Evolutionary conservation across 2,113 vertebrate species (phyloP), one percentile per base, ranked within the genome.

Genomic region (Pedetes capensis): DNA sequence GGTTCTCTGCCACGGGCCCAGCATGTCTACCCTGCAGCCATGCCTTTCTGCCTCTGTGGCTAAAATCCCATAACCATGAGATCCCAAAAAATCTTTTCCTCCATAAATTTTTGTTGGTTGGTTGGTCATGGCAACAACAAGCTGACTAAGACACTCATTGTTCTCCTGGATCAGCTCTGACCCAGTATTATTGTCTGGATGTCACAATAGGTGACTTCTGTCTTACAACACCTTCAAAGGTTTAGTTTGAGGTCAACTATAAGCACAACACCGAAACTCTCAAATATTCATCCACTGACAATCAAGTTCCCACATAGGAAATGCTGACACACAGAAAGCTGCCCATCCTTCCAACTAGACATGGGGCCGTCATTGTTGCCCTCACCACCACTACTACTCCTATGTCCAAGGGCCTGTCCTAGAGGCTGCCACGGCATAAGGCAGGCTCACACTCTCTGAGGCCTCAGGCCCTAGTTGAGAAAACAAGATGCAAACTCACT

Each of bases 231-330:
- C 16, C 44, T 44, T 91, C 7, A n/a, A 83, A 93, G 39, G n/a
- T 55, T 95, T 64, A 59, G 29, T 66, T 25, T 88, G 39, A 82
- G n/a, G n/a, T 64, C 64, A 84, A 49, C 86, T 61, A 93, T 20
- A 76, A 5, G 51, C n/a, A 34, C 2, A 27, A 55, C 11, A 68
- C 10, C 7, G 17, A 87, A 63, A 59, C 29, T 23, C 20, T 91
- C 71, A 81, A 57, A 68, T 14, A 82, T 11, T n/a, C 64, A 80
- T 8, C 61, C 25, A 5, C 42, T 32, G 76, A 32, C 9, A 57
- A 39, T 37, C 34, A 59, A 64, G 71, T 39, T 55, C 29, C 57
- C 22, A 44, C 11, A 16, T 2, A 12, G n/a, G 37, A 84, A 80
- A 42, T 39, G 39, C 49, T 47, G 64, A 57, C 68, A 32, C 29